Evolutionary conservation across 1,140 invertebrate species (phyloP).

Genomic region (Asbolus verrucosus): DNA sequence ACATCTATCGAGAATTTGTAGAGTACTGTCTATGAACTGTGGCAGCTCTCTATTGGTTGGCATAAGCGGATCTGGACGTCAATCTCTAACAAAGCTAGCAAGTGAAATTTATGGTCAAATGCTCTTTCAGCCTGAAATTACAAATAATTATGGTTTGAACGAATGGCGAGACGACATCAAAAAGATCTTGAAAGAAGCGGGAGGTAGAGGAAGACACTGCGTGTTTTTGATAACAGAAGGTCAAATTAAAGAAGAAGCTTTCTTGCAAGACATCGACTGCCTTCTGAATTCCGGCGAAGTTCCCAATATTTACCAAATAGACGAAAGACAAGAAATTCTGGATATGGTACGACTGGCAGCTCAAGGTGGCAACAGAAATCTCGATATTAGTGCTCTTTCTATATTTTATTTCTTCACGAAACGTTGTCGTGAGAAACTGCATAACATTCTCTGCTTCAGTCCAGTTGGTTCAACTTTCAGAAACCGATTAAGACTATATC

Average conservation of each 20-base stretch:
- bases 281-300: constrained; percentile 88
- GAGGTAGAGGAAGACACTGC: constrained; percentile 75
- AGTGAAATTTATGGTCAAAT: constrained; percentile 79
- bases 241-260: constrained; percentile 89
- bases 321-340: constrained; percentile 90
- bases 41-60: constrained; percentile 85
- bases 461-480: constrained; percentile 89
- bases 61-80: constrained; percentile 89
- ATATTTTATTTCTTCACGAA: constrained; percentile 88
- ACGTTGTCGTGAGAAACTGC: constrained; percentile 87
- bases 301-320: constrained; percentile 88
- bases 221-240: constrained; percentile 89
- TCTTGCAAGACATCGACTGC: constrained; percentile 90
- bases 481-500: constrained; percentile 85
- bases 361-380: constrained; percentile 81
- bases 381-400: constrained; percentile 84
- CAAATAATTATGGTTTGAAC: constrained; percentile 82
- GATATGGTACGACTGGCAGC: constrained; percentile 81
- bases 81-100: constrained; percentile 84
- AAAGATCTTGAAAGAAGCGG: constrained; percentile 83
- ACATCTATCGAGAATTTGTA: constrained; percentile 88
- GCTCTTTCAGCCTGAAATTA: constrained; percentile 90
- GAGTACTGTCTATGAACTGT: constrained; percentile 84
- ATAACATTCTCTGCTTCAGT: constrained; percentile 91
- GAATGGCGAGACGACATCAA: constrained; percentile 94